Conservation (phyloP, 2,797 vertebrate genomes). For the Myotis daubentonii region DNA sequence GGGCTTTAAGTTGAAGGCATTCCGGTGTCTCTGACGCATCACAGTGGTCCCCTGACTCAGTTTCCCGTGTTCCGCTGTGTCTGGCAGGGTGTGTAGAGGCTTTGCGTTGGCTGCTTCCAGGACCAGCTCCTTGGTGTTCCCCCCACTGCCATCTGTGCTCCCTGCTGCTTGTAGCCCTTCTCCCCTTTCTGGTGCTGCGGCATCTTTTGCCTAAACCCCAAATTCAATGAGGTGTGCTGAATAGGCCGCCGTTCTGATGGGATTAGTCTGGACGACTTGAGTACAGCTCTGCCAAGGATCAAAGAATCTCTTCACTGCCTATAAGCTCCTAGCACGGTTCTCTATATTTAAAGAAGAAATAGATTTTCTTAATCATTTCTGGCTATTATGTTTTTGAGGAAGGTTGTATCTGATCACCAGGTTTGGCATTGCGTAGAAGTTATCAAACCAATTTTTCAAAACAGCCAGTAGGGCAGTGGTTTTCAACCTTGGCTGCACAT, state of each 20-base stretch:
- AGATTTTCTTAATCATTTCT: slow-evolving; percentile 25
- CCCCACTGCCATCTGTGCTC: neutral
- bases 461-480: neutral
- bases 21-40: neutral
- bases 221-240: slow-evolving; percentile 22
- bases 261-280: neutral
- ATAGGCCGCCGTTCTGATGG: neutral
- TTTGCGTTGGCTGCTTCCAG: neutral
- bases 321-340: neutral
- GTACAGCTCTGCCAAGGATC: neutral
- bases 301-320: neutral
- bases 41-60: neutral
- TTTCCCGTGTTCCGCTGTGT: slow-evolving; percentile 16
- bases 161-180: neutral
- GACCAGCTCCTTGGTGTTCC: neutral
- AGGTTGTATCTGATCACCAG: neutral
- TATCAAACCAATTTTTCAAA: neutral
- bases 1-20: neutral
- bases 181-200: slow-evolving; percentile 62
- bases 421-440: neutral
- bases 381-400: neutral
- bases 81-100: neutral
- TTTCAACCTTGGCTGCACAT: no score
- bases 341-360: slow-evolving; percentile 24
- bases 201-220: slow-evolving; percentile 76